Conservation (phyloP, 1,140 invertebrate genomes). For the Papilio xuthus region DNA sequence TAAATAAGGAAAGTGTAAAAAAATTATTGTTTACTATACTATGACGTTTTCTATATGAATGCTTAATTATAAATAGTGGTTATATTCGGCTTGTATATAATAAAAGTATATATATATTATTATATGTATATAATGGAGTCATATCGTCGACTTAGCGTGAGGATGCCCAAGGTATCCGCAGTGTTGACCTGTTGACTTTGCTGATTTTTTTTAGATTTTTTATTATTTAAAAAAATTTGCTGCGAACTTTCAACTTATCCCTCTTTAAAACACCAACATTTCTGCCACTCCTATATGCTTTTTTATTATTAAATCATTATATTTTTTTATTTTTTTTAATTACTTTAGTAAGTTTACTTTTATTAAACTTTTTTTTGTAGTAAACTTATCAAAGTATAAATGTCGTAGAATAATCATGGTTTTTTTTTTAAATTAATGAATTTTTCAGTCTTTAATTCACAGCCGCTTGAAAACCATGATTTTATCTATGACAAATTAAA, state of each 20-base stretch:
- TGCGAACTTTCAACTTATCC: constrained; percentile 38
- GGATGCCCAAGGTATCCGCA: constrained; percentile 79
- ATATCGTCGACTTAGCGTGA: constrained; percentile 75
- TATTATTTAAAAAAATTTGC: constrained; percentile 54
- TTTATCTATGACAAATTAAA: constrained; percentile 25
- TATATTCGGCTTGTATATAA: constrained; percentile 76
- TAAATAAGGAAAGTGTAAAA: constrained; percentile 68
- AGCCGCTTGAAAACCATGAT: constrained; percentile 35
- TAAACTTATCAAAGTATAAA: constrained; percentile 31
- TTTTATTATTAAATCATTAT: constrained; percentile 25
- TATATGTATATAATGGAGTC: constrained; percentile 66
- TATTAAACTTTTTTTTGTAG: not conserved
- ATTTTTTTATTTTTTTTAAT: not conserved
- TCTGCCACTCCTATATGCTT: constrained; percentile 37
- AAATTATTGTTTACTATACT: constrained; percentile 64
- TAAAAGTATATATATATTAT: constrained; percentile 45
- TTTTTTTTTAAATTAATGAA: constrained; percentile 4
- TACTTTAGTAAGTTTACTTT: constrained; percentile 33
- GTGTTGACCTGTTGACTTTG: constrained; percentile 75
- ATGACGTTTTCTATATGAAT: constrained; percentile 69
- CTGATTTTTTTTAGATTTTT: constrained; percentile 59
- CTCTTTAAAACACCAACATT: constrained; percentile 40
- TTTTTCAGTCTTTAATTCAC: constrained; percentile 27
- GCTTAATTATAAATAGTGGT: constrained; percentile 73
- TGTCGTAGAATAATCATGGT: constrained; percentile 26